phyloP scores from a whole-genome alignment of 1,140 invertebrate species.

The Argopecten irradians region DNA sequence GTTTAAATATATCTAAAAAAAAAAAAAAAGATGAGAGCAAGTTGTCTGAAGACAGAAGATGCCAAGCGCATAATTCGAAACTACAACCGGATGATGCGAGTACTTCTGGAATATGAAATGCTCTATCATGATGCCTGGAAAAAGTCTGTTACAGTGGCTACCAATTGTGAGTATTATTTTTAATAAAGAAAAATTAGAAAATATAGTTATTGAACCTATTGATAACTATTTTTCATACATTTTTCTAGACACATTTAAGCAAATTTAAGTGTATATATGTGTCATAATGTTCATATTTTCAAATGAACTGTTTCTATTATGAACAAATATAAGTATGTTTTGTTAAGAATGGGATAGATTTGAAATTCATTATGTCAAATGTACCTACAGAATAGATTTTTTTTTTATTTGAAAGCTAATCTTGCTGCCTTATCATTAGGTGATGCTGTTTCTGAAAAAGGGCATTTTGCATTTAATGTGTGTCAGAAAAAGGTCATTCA shows the following conservation, averaged over 20 bases:
- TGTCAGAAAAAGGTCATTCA: not conserved
- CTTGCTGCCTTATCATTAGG: no score
- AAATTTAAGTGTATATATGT: not conserved
- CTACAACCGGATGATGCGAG: conserved; percentile 80
- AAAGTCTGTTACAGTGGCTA: conserved; percentile 63
- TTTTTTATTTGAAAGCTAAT: no score
- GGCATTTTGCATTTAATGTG: not conserved
- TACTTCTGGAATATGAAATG: conserved; percentile 74
- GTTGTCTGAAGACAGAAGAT: conserved; percentile 60
- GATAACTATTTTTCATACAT: not conserved
- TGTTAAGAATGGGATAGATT: no score
- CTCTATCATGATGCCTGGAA: conserved; percentile 79
- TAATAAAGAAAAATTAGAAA: no score
- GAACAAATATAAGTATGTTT: no score
- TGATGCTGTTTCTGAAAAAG: no score
- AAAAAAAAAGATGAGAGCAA: conserved; percentile 48
- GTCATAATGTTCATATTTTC: no score
- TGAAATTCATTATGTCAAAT: no score
- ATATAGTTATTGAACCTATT: no score
- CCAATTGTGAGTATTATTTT: conserved; percentile 63
- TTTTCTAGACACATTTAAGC: not conserved
- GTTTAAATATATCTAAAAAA: not conserved
- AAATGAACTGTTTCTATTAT: no score
- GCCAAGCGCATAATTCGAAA: conserved; percentile 74
- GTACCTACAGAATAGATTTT: no score